Evolutionary conservation across 2,888 invertebrate genomes (phyloP).

Genomic region (Lysandra bellargus): DNA sequence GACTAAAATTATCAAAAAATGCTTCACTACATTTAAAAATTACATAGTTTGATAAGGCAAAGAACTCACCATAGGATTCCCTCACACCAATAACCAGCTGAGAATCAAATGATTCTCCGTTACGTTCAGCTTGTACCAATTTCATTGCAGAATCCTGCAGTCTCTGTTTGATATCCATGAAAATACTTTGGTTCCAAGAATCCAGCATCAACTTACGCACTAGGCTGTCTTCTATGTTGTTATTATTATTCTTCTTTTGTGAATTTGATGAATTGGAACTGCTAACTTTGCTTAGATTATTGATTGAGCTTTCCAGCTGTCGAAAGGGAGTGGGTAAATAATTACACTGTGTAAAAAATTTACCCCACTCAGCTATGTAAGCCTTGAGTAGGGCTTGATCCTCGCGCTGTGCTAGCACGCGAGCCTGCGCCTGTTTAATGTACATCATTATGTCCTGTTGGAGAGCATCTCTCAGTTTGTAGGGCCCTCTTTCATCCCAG

Average conservation of each 20-base stretch:
- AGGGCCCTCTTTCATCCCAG: constrained; percentile 97
- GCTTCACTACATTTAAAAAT: neutral
- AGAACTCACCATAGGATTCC: constrained; percentile 92
- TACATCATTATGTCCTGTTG: constrained; percentile 96
- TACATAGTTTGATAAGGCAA: neutral
- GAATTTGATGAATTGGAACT: constrained; percentile 65
- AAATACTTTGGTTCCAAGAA: constrained; percentile 99
- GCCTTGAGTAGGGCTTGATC: constrained; percentile 97
- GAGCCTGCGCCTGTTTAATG: constrained; percentile 94
- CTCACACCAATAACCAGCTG: constrained; percentile 98
- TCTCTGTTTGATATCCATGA: constrained; percentile 95
- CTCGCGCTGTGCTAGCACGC: constrained; percentile 94
- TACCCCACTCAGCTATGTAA: constrained; percentile 98
- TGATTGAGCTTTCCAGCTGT: constrained; percentile 92
- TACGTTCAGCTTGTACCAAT: constrained; percentile 96
- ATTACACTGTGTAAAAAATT: constrained; percentile 98
- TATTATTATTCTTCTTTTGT: constrained; percentile 76
- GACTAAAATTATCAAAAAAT: too few species aligned
- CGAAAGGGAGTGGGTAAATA: constrained; percentile 98
- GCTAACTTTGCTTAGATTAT: constrained; percentile 73
- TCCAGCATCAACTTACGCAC: constrained; percentile 98
- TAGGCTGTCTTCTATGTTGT: constrained; percentile 91
- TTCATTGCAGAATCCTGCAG: constrained; percentile 98
- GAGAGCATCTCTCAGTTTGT: constrained; percentile 91
- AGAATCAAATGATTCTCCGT: constrained; percentile 98